Base-by-base conservation (phyloP, 2,888 invertebrate genomes). In the Eulithis testata region DNA sequence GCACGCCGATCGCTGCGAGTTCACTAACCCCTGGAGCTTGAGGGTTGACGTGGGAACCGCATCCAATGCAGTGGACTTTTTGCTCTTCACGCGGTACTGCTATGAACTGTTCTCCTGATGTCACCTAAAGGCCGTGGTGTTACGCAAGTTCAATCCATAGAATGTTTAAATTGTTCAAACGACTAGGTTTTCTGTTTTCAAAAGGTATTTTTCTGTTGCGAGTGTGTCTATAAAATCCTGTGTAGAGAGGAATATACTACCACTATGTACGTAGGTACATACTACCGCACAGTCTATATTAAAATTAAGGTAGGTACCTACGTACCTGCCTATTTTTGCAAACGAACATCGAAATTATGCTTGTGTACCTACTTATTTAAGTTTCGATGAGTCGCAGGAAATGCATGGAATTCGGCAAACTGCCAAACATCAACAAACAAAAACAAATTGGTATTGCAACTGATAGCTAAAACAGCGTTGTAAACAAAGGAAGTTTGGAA, bases 41-140 rank as follows among this genome's bases (percentile, higher is more conserved):
- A 4, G 85, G 82, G 73, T 94, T 89, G 12, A 95, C 86, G 65
- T 93, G 92, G 8, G 89, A 84, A 0, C 93, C 84, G 72, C 95
- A 95, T 3, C 94, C 95, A 31, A 90, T 78, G 76, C 94, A 94
- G 3, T 87, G 86, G 3, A 75, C 80, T 36, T 74, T 78, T 2
- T 83, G 76, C 36, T 82, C 75, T 11, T 81, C 81, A 50, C 87
- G 83, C 12, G 88, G 91, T 66, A 87, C 84, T 49, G 87, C 94
- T 75, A 94, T 86, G 72, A 94, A 94, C 75, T 94, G 94, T 75
- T 94, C 94, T 1, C 93, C 93, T 44, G 94, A 92, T 45, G 90
- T 87, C 31, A 86, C 84, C 89, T 63, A 8, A 37, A 53, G 40
- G 3, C 40, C 14, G 31, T 31, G 31, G 31, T 31, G 21, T 31